Base-by-base conservation (phyloP, 2,888 invertebrate species). In the Hydroisotoma schaefferi region DNA sequence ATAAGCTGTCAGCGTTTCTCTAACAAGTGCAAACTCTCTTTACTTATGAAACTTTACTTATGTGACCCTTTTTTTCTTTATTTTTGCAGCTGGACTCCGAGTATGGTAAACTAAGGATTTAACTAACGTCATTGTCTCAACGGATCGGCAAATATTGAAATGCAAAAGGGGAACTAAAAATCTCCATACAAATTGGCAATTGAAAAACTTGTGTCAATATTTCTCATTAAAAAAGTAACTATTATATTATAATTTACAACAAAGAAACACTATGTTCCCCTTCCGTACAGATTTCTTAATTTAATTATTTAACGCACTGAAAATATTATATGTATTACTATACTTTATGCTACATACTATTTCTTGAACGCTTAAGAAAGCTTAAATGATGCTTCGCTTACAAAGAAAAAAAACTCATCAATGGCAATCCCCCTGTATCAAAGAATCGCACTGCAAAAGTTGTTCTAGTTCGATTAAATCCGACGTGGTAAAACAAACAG, bases 401-500 rank as follows among this genome's bases (percentile, higher is more conserved):
- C 25, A 28, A 26, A n/a, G 38, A 23, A 53, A 25, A 51, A 22
- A 47, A 20, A 47, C 56, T 38, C 43, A 54, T 62, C 57, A 57
- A 59, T 59, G 65, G 51, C 65, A 65, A 65, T 59, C 55, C 62
- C 60, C 62, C n/a, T n/a, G n/a, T n/a, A n/a, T n/a, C n/a, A n/a
- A n/a, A n/a, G n/a, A n/a, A n/a, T n/a, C n/a, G n/a, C n/a, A n/a
- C n/a, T n/a, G n/a, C n/a, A n/a, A n/a, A n/a, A n/a, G n/a, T n/a
- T n/a, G n/a, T n/a, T n/a, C n/a, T n/a, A n/a, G n/a, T n/a, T n/a
- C n/a, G n/a, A n/a, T n/a, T n/a, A n/a, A n/a, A n/a, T n/a, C n/a
- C n/a, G n/a, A n/a, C n/a, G n/a, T n/a, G n/a, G n/a, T n/a, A n/a
- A n/a, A n/a, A n/a, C n/a, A n/a, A n/a, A n/a, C n/a, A n/a, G n/a